These are phyloP conservation scores for Cremastobaeus sp. DNA, from an alignment of 2,888 invertebrate genomes.

Conservation along the genomic window DNA sequence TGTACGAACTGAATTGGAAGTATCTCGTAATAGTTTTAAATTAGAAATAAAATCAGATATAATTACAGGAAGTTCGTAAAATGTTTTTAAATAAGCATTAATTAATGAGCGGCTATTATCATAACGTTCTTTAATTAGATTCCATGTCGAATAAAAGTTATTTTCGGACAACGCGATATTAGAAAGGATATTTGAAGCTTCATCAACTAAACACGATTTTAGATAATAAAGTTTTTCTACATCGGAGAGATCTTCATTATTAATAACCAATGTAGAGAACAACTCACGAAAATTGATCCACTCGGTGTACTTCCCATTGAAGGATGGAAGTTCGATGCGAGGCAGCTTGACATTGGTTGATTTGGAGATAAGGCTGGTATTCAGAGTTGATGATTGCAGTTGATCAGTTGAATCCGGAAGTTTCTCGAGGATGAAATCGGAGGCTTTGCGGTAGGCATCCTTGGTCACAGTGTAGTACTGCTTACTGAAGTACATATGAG, in stretches of 20 bases:
- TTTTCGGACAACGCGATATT: conserved; percentile 3
- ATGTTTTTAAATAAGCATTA: conserved; percentile 1
- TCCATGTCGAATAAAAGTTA: conserved; percentile 1
- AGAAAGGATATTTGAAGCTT: neutral
- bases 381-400: neutral
- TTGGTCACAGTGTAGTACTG: neutral
- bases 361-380: neutral
- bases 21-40: conserved; percentile 13
- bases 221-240: too few relatives aligned
- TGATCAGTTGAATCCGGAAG: neutral
- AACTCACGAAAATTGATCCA: conserved; percentile 7
- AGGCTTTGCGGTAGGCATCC: neutral
- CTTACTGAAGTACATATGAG: neutral
- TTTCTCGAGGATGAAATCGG: neutral
- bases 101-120: conserved; percentile 8
- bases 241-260: too few relatives aligned
- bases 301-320: too few relatives aligned
- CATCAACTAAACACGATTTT: too few relatives aligned
- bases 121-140: conserved; percentile 3
- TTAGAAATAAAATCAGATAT: neutral
- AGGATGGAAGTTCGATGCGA: conserved; percentile 4
- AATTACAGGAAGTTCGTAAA: neutral
- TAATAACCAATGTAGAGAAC: too few relatives aligned
- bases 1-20: neutral
- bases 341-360: neutral